Evolutionary conservation across 2,113 vertebrate genomes (phyloP), one percentile per base, ranked within the genome.

Genomic region (Ariopsis seemanni): DNA sequence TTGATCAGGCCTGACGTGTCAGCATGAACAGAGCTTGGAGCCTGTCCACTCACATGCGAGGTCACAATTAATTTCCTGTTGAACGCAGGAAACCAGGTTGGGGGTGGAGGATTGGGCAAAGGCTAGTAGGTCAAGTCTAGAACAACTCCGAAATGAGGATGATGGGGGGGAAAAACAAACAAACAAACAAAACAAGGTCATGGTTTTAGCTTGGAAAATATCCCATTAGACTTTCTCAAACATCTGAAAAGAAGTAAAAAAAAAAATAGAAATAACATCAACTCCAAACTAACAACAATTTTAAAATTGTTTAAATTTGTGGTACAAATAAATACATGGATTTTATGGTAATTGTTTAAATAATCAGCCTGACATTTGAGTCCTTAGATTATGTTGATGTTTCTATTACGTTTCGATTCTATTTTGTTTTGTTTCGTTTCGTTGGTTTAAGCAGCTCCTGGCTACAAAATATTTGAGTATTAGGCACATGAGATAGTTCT

Each of bases 41-140:
- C 25, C 27, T 27, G 78, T 58, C 85, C 14, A 65, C 12, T 53
- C 78, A 81, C 85, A 86, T 50, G 85, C 27, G 65, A 34, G 50
- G 67, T 12, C 50, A 27, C 62, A 82, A 60, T 82, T 82, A 67
- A 87, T 74, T 82, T 87, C 86, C 65, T 87, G 85, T 48, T n/a
- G 52, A 42, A 67, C 11, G n/a, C 78, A 58, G 63, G 62, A 30
- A 55, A 55, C 34, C 27, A 48, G 48, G 72, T 9, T 15, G 55
- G 55, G 30, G 65, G 74, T 18, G 25, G 48, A 17, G 55, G 55
- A 14, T 25, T 60, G 27, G 15, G 30, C 10, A 20, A 57, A 80
- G 71, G 50, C 27, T 15, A 42, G 72, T 30, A 17, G 85, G 85
- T 86, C 85, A 81, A 22, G 2, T 53, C 74, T 1, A 22, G 42